Percentiles rank a stretch among this genome's conserved stretches.
These are phyloP conservation scores for Drosophila tsacasi DNA, from an alignment of 1,140 invertebrate genomes.

Conservation along the genomic window DNA sequence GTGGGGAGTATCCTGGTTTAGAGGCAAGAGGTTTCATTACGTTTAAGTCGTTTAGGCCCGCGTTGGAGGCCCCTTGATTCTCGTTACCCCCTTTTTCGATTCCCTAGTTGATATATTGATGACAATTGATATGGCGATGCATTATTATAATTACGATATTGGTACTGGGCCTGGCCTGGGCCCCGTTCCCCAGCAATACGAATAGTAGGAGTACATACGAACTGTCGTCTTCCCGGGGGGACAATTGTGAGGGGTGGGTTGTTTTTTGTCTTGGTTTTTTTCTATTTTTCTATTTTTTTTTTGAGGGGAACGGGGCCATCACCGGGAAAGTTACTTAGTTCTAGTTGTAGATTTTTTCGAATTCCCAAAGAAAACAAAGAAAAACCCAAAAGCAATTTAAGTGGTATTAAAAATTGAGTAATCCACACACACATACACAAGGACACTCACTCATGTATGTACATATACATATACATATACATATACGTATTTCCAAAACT, in stretches of 20 bases:
- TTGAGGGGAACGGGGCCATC: not conserved
- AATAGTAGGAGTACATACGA: conserved; percentile 31
- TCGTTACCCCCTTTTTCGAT: conserved; percentile 29
- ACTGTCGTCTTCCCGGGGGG: conserved; percentile 41
- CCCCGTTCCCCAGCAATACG: conserved; percentile 36
- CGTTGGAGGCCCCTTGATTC: conserved; percentile 45
- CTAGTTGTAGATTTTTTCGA: conserved; percentile 50
- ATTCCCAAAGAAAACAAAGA: conserved; percentile 11
- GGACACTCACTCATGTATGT: conserved; percentile 26
- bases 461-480: conserved; percentile 19
- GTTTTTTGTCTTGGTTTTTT: not conserved
- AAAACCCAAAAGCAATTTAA: conserved; percentile 75
- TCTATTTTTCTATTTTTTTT: not conserved
- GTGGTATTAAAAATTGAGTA: conserved; percentile 65
- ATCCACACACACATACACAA: conserved; percentile 20
- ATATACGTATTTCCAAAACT: conserved; percentile 31
- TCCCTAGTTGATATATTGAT: conserved; percentile 35
- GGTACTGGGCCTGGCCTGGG: not conserved
- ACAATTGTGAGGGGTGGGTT: conserved; percentile 12
- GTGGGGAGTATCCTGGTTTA: conserved; percentile 27
- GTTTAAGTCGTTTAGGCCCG: conserved; percentile 54
- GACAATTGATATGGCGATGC: too few relatives aligned
- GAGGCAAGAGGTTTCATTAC: conserved; percentile 70
- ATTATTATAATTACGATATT: conserved; percentile 22
- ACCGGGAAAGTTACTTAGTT: conserved; percentile 59